These are phyloP conservation scores for Chironomus riparius DNA, from an alignment of 2,888 invertebrate genomes.

Conservation along the genomic window DNA sequence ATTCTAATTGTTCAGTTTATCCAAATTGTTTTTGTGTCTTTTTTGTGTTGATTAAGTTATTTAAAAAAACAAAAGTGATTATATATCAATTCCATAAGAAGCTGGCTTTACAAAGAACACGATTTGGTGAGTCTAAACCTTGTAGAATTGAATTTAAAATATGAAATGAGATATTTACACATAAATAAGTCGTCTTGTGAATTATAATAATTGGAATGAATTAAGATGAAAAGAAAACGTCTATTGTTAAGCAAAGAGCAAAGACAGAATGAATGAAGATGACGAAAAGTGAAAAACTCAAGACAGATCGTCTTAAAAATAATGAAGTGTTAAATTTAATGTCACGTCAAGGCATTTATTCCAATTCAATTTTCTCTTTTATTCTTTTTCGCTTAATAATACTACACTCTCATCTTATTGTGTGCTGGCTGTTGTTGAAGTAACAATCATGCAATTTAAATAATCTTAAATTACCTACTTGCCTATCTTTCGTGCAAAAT, in stretches of 20 bases:
- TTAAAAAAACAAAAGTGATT: too few relatives aligned
- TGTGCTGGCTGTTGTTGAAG: neutral
- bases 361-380: neutral
- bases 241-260: neutral
- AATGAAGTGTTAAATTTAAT: neutral
- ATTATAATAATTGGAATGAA: neutral
- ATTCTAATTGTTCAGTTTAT: too few relatives aligned
- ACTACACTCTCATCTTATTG: neutral
- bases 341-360: neutral
- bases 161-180: neutral
- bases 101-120: too few relatives aligned
- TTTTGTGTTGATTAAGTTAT: too few relatives aligned
- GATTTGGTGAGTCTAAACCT: too few relatives aligned
- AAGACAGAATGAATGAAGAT: neutral
- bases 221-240: neutral
- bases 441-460: neutral
- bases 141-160: too few relatives aligned
- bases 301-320: neutral
- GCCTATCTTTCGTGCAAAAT: too few relatives aligned
- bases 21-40: too few relatives aligned
- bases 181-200: neutral
- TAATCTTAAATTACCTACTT: too few relatives aligned
- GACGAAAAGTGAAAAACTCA: neutral
- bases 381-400: neutral
- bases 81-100: too few relatives aligned